Percentiles rank a stretch among this genome's conserved stretches.
Evolutionary conservation across 2,888 invertebrate species (phyloP).

Genomic region (Drosophila stalkeri): DNA sequence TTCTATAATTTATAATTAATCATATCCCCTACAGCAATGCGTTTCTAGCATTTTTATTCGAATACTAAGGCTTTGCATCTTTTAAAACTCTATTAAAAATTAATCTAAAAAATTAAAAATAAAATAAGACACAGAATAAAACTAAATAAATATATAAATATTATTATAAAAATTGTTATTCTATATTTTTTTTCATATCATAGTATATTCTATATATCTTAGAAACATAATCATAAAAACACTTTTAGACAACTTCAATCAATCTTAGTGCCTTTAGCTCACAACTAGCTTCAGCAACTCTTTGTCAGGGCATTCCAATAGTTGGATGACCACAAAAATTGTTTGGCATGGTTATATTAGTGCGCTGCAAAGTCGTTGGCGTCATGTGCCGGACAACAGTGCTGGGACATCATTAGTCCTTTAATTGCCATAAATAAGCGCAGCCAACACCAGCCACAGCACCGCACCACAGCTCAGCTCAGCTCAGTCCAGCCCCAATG

Average conservation of each 20-base stretch:
- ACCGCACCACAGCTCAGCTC: background rate
- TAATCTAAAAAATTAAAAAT: too few species aligned
- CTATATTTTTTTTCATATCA: too few species aligned
- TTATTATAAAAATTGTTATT: too few species aligned
- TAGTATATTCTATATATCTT: too few species aligned
- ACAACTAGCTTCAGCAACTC: background rate
- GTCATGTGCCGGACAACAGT: slow-evolving; percentile 61
- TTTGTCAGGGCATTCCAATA: slow-evolving; percentile 41
- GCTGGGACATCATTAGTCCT: slow-evolving; percentile 81
- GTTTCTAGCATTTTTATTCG: too few species aligned
- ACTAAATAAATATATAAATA: too few species aligned
- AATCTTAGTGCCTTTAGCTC: background rate
- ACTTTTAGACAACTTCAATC: background rate
- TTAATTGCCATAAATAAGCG: slow-evolving; percentile 83
- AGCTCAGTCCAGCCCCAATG: background rate
- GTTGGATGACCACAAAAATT: slow-evolving; percentile 46
- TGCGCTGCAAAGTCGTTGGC: slow-evolving; percentile 34
- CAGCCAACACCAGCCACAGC: slow-evolving; percentile 34
- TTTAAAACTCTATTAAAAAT: too few species aligned
- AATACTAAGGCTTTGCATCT: too few species aligned
- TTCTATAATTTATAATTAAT: too few species aligned
- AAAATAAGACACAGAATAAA: too few species aligned
- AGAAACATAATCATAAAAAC: too few species aligned
- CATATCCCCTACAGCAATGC: too few species aligned
- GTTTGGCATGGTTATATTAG: slow-evolving; percentile 40